Evolutionary conservation across 1,140 invertebrate species (phyloP), one percentile per base, ranked within the genome.

Genomic region (Frieseomelitta varia): DNA sequence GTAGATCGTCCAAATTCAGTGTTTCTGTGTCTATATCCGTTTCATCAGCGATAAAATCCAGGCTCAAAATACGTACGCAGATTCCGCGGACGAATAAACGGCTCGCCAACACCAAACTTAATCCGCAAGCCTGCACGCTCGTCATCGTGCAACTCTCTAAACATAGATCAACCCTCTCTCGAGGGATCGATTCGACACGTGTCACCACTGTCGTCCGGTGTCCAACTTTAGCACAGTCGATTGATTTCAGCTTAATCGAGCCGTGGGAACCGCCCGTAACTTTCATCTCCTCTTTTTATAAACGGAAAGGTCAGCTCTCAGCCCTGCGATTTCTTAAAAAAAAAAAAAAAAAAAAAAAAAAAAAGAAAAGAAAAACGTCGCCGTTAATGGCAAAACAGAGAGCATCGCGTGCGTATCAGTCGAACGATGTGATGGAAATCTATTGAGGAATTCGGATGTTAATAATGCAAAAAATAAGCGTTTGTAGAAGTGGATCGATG

Each of bases 151-250:
- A 12, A n/a, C 21, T 73, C 73, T 61, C 81, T 88, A 88, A 84
- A 88, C 85, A 87, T 88, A 88, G 87, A 78, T 87, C 81, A 81
- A 77, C 84, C 79, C 55, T 61, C 55, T 61, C 73, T 55, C 39
- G 39, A 47, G 39, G 39, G 80, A 90, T 88, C 88, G 87, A 81
- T 85, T 87, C 39, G 61, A 67, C 79, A 90, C 88, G 87, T 84
- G 87, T 69, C 80, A 17, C 68, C 74, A 39, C 53, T 75, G 55
- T 74, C 39, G 39, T 47, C 61, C 81, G 63, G n/a, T 55, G 86
- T n/a, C 61, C 71, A 68, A 71, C 47, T 68, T 88, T 88, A 83
- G 85, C 82, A 88, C 85, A 69, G 75, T 27, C 82, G 88, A 88
- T 90, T 88, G 85, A 84, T 73, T 61, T 21, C 53, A 30, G 69